Evolutionary conservation across 2,888 invertebrate species (phyloP).

Genomic region (Rhyacophila evoluta): DNA sequence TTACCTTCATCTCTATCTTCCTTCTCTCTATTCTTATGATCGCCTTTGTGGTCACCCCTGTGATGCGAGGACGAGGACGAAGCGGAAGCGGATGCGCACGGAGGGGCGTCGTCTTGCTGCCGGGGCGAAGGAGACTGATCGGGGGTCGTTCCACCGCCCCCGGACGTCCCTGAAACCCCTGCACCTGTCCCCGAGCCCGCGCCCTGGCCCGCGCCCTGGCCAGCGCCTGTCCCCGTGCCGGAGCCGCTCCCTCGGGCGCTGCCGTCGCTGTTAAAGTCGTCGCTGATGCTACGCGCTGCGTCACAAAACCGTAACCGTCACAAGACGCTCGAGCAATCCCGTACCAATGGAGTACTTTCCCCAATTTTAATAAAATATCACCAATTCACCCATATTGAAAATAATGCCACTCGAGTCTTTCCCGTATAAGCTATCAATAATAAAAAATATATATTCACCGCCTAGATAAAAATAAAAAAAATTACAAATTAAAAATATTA

Average conservation of each 20-base stretch:
- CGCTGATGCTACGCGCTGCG: conserved; percentile 94
- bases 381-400: too few species aligned
- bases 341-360: neutral
- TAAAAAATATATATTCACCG: too few species aligned
- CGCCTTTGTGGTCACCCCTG: conserved; percentile 68
- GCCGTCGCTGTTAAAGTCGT: conserved; percentile 96
- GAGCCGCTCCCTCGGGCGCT: conserved; percentile 62
- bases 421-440: too few species aligned
- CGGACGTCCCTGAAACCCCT: conserved; percentile 57
- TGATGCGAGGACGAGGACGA: conserved; percentile 68
- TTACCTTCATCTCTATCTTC: conserved; percentile 95
- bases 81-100: conserved; percentile 60
- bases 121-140: conserved; percentile 43
- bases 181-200: conserved; percentile 63
- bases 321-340: neutral
- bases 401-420: too few species aligned
- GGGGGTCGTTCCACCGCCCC: conserved; percentile 54
- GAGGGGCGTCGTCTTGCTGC: conserved; percentile 67
- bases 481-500: too few species aligned
- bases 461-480: too few species aligned
- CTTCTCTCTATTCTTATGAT: conserved; percentile 74
- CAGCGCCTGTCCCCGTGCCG: conserved; percentile 55
- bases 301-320: conserved; percentile 48
- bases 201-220: conserved; percentile 61
- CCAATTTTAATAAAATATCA: too few species aligned